Percentiles rank a stretch among this genome's conserved stretches.
phyloP scores from a whole-genome alignment of 2,888 invertebrate genomes.

The Metopia argyrocephala region DNA sequence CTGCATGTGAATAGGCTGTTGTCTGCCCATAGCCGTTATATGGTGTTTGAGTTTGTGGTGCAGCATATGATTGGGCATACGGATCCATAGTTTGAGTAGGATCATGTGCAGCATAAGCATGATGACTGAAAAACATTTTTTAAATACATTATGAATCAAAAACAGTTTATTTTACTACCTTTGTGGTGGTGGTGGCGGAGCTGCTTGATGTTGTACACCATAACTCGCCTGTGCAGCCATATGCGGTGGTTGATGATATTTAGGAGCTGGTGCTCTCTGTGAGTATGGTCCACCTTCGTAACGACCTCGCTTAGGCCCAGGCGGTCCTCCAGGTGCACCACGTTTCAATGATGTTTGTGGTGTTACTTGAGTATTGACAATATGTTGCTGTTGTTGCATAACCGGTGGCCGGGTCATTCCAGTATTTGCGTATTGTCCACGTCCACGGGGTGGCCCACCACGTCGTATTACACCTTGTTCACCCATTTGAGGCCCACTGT shows the following conservation, averaged over 20 bases:
- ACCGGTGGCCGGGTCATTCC: constrained; percentile 75
- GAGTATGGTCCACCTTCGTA: constrained; percentile 77
- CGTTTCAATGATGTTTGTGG: constrained; percentile 77
- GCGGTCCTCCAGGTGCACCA: constrained; percentile 76
- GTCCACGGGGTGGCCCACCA: constrained; percentile 76
- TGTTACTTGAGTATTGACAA: constrained; percentile 77
- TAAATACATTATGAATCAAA: not conserved
- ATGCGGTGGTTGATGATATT: constrained; percentile 76
- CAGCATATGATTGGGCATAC: constrained; percentile 76
- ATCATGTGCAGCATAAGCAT: constrained; percentile 76
- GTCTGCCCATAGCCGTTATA: constrained; percentile 78
- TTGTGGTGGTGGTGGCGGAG: constrained; percentile 67
- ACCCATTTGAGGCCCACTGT: constrained; percentile 66
- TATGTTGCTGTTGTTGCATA: constrained; percentile 70
- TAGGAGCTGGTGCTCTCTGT: constrained; percentile 76
- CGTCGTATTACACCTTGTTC: constrained; percentile 73
- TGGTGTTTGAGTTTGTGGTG: constrained; percentile 73
- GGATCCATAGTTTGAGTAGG: constrained; percentile 77
- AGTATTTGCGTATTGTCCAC: constrained; percentile 76
- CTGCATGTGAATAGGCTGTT: constrained; percentile 72
- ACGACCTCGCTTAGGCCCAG: constrained; percentile 78
- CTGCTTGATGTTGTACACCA: constrained; percentile 71
- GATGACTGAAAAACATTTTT: constrained; percentile 70
- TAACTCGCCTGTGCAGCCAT: constrained; percentile 68
- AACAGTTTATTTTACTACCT: constrained; percentile 67